Base-by-base conservation (phyloP, 2,888 invertebrate species). In the Coelopa pilipes region DNA sequence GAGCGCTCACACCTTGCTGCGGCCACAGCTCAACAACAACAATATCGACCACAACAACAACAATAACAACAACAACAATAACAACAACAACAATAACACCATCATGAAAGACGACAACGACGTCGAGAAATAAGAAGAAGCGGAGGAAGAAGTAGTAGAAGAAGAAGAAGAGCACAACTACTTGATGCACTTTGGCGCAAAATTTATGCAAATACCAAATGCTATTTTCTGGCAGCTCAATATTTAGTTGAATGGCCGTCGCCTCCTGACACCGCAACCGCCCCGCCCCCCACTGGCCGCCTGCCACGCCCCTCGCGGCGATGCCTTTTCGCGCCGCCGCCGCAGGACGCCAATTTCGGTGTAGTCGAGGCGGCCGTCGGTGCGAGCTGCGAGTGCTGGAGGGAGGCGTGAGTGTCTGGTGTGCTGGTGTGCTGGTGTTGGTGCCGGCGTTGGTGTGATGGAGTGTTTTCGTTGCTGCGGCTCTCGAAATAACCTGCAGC, bases 191-290 rank as follows among this genome's bases (percentile, higher is more conserved):
- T 83, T 85, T 84, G 81, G 45, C 63, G 83, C 34, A 82, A 84
- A 85, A 83, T 85, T 85, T 83, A 83, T 83, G 83, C 83, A 83
- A 83, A 83, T 83, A 83, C 85, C 85, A 82, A 83, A 84, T 83
- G 81, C 82, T 80, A 82, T 81, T 80, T 80, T 78, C 59, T 74
- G 57, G 69, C 47, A 59, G 46, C 69, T 69, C 57, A 59, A 69
- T 69, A 69, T 57, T 69, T 69, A 57, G 69, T 47, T 69, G 69
- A 69, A 69, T 69, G 57, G 69, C 45, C 59, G 34, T 34, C 34
- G 34, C 34, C 34, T 4, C 34, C 34, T 2, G 4, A 2, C 34
- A 2, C 34, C 34, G 7, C 34, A 7, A 2, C 15, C 24, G 15
- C 34, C 67, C 15, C 67, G 11, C n/a, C 21, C 12, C 34, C 50